Evolutionary conservation across 2,888 invertebrate genomes (phyloP), one percentile per base, ranked within the genome.

Genomic region (Drosophila flavopinicola): DNA sequence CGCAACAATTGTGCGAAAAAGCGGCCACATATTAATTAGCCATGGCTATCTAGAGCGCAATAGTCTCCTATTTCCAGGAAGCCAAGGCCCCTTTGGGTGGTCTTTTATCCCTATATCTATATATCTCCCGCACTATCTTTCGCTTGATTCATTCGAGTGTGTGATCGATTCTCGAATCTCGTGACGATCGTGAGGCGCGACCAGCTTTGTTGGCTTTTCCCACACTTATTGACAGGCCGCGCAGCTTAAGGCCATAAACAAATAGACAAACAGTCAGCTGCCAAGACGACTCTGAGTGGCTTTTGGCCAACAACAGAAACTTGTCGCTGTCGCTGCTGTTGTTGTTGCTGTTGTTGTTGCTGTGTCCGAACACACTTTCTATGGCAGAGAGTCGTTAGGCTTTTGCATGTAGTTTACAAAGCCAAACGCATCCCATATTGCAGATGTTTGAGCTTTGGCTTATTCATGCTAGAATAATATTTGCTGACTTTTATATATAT

Each of bases 181-280:
- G 58, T 56, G 71, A 57, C 42, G 44, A 37, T 54, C 58, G 70
- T 53, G 60, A 54, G 59, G 78, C 75, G 63, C 77, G 64, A 57
- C 58, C 48, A 64, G 66, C 72, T 83, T 78, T 82, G 82, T 82
- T 82, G 74, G 82, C 82, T 84, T 82, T 82, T 82, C 82, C 82
- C 82, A 82, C 82, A 82, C 69, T 64, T 80, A 80, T 84, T 84
- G 80, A 80, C 80, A 70, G 75, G 72, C 67, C 57, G 54, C 47
- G 45, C 75, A 75, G 80, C 80, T 80, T 84, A 80, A 75, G 75
- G 78, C 84, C 84, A 80, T 80, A 80, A 80, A 84, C 84, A 80
- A 80, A 80, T 84, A 80, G 78, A 52, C 78, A 84, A 80, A 80
- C 70, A 80, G 66, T 72, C 63, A n/a, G 48, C 57, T 54, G 65